phyloP scores from a whole-genome alignment of 2,113 vertebrate species.

The Scomber japonicus region DNA sequence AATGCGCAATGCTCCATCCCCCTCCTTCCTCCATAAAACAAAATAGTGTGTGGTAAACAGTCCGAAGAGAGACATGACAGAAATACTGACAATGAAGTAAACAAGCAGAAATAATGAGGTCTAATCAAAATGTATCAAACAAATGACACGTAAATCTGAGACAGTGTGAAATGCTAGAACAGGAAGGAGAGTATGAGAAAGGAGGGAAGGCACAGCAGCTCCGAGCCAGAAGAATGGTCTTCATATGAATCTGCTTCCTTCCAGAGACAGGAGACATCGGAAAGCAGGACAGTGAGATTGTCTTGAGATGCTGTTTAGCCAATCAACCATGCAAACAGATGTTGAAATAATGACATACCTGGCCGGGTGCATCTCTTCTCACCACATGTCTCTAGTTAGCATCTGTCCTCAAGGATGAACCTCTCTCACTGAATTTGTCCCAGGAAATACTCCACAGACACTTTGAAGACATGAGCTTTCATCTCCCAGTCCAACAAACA shows the following conservation, averaged over 20 bases:
- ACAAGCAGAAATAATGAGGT: conserved; percentile 16
- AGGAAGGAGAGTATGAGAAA: not conserved
- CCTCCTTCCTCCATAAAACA: conserved; percentile 39
- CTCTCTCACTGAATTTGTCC: conserved; percentile 32
- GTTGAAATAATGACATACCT: conserved; percentile 12
- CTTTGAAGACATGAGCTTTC: conserved; percentile 6
- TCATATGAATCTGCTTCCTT: conserved; percentile 5
- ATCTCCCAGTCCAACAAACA: not conserved
- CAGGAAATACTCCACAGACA: conserved; percentile 16
- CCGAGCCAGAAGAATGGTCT: conserved; percentile 3
- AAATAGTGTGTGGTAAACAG: conserved; percentile 39
- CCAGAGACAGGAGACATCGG: not conserved
- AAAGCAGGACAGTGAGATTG: conserved; percentile 11
- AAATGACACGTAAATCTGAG: conserved; percentile 16
- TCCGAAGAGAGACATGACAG: conserved; percentile 2
- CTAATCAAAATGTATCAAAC: conserved; percentile 6
- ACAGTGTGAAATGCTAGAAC: too few relatives aligned
- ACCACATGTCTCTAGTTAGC: conserved; percentile 52
- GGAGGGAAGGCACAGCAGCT: not conserved
- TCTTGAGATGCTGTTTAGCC: conserved; percentile 41
- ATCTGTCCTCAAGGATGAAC: conserved; percentile 31
- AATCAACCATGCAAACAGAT: conserved; percentile 33
- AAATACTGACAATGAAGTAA: conserved; percentile 39
- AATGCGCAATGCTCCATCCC: conserved; percentile 26
- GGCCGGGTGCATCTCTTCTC: conserved; percentile 28